phyloP scores from a whole-genome alignment of 1,140 invertebrate genomes.

The Drosophila watanabei region DNA sequence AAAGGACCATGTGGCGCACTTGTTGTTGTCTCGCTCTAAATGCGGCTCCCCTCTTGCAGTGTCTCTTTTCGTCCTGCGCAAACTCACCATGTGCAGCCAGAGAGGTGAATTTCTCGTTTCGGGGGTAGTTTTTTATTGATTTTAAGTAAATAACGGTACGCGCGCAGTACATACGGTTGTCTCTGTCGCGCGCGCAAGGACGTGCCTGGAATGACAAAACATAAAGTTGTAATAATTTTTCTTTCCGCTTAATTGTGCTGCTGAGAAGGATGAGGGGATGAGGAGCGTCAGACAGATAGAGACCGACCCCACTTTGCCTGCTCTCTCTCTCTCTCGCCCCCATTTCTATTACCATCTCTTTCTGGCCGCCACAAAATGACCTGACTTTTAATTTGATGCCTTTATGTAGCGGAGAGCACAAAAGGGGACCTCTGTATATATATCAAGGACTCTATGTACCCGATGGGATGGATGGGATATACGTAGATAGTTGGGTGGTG shows the following conservation, averaged over 20 bases:
- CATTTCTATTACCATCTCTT: constrained; percentile 11
- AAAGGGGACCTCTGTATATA: constrained; percentile 38
- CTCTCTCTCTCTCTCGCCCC: constrained; percentile 2
- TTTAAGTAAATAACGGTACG: constrained; percentile 35
- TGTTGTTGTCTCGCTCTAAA: constrained; percentile 25
- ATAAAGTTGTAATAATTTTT: constrained; percentile 85
- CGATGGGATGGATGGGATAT: constrained; percentile 17
- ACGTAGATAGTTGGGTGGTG: constrained; percentile 31
- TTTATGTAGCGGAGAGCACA: constrained; percentile 66
- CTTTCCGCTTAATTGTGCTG: constrained; percentile 83
- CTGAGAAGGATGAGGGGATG: not conserved
- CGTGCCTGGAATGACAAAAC: constrained; percentile 81
- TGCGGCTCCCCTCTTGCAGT: constrained; percentile 5
- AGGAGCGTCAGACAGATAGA: constrained; percentile 67
- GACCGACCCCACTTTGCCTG: constrained; percentile 22
- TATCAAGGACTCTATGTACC: constrained; percentile 26
- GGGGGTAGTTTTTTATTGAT: constrained; percentile 77
- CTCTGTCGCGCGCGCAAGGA: constrained; percentile 19
- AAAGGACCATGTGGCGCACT: constrained; percentile 43
- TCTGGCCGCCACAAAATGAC: constrained; percentile 46
- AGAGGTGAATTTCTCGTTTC: constrained; percentile 42
- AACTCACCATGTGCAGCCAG: constrained; percentile 32
- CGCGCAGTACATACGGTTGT: not conserved
- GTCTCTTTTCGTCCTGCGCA: constrained; percentile 34
- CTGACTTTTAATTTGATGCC: constrained; percentile 83